phyloP scores from a whole-genome alignment of 2,888 invertebrate genomes.

The Hetaerina titia region DNA sequence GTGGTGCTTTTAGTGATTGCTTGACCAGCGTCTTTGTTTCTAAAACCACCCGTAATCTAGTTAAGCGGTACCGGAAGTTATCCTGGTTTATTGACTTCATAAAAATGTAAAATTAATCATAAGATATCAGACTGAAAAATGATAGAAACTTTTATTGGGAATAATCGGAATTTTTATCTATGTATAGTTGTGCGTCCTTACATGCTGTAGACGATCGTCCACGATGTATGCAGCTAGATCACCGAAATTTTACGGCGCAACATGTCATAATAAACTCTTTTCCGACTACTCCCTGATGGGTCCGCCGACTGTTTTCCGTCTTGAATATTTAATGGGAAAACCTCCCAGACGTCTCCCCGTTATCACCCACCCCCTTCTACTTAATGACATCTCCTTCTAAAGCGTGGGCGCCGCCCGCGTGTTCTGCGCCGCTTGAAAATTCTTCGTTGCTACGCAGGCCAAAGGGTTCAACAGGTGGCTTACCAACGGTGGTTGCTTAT shows the following conservation, averaged over 20 bases:
- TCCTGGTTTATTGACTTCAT: too few relatives aligned
- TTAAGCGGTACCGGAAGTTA: too few relatives aligned
- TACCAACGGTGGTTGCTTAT: not conserved
- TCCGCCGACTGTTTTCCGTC: not conserved
- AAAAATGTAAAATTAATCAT: too few relatives aligned
- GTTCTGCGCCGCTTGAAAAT: not conserved
- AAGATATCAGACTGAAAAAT: too few relatives aligned
- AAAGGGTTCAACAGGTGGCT: not conserved
- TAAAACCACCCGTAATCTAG: too few relatives aligned
- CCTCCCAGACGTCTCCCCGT: not conserved
- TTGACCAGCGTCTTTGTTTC: too few relatives aligned
- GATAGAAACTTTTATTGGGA: too few relatives aligned
- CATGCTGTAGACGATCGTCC: not conserved
- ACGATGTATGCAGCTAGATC: not conserved
- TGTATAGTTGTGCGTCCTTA: too few relatives aligned
- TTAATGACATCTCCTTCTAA: conserved; percentile 10
- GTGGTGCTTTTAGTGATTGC: too few relatives aligned
- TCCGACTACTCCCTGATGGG: not conserved
- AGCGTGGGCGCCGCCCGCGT: not conserved
- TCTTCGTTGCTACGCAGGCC: not conserved
- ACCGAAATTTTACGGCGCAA: not conserved
- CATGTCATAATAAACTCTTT: not conserved
- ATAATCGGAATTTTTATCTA: too few relatives aligned
- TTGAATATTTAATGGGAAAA: not conserved
- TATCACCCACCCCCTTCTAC: not conserved